Conservation (phyloP, 2,888 invertebrate species). For the Napeogenes inachia region DNA sequence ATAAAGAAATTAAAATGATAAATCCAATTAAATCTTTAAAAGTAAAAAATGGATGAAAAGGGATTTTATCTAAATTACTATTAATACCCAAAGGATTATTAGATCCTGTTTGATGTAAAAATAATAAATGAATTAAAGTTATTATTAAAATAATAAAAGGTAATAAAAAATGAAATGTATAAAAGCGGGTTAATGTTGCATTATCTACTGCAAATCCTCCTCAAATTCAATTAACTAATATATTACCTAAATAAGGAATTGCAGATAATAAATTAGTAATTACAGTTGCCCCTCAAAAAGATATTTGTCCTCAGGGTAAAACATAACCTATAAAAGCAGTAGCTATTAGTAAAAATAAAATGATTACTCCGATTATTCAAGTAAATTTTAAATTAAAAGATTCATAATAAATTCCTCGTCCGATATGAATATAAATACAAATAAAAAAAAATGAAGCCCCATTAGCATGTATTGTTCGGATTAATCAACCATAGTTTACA, state of each 20-base stretch:
- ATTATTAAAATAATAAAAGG: constrained; percentile 81
- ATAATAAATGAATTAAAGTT: constrained; percentile 81
- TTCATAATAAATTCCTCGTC: constrained; percentile 78
- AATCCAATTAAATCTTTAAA: constrained; percentile 81
- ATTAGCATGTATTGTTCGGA: constrained; percentile 82
- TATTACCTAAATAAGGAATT: constrained; percentile 81
- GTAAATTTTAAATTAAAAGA: constrained; percentile 73
- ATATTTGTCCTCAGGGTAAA: constrained; percentile 88
- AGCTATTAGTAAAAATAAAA: constrained; percentile 82
- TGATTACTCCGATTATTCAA: constrained; percentile 81
- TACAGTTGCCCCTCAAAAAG: constrained; percentile 88
- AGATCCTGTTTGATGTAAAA: constrained; percentile 82
- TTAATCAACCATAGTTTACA: constrained; percentile 82
- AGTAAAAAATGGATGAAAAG: constrained; percentile 81
- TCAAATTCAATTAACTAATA: constrained; percentile 84
- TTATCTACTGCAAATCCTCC: constrained; percentile 86
- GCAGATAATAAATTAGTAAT: constrained; percentile 86
- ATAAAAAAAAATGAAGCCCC: constrained; percentile 86
- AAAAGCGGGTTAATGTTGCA: constrained; percentile 86
- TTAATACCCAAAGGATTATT: constrained; percentile 77
- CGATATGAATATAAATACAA: constrained; percentile 82
- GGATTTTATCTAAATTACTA: constrained; percentile 82
- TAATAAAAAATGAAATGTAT: constrained; percentile 83
- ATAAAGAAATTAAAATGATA: constrained; percentile 72
- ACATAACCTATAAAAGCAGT: constrained; percentile 89